Base-by-base conservation (phyloP, 2,797 vertebrate species). In the Sebastiscus tertius region DNA sequence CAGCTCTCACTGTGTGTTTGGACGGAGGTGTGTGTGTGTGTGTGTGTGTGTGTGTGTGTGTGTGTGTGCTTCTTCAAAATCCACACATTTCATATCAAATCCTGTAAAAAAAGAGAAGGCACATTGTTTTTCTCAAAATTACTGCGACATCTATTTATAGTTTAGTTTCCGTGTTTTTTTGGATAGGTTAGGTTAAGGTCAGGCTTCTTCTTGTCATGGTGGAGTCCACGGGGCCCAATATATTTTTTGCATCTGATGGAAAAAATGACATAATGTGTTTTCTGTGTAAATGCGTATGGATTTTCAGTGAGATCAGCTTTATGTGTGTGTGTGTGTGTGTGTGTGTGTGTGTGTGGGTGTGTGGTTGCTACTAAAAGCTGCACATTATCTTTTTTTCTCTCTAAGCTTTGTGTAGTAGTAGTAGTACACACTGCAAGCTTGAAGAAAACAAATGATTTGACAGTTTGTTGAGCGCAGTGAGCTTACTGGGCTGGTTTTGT, bases 401-500 rank as follows among this genome's bases (percentile, higher is more conserved):
- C 36, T 27, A 22, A 16, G 59, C 49, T 75, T 59, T 22, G 65
- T 66, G 34, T 36, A 36, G 39, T 42, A 14, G 66, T 5, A 14
- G 67, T 13, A 29, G 18, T 52, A 16, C 42, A 72, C 20, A 14
- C 20, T 22, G 46, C 24, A 49, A 72, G 68, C 62, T 72, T 72
- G 34, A 60, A 70, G 31, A 24, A 58, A 26, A 39, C 12, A n/a
- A 42, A 14, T 16, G 36, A 16, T 39, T 31, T 69, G n/a, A 13
- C 29, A 49, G 18, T 67, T 72, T 34, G 18, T 73, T 83, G 49
- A 59, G 36, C 34, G 29, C 60, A 46, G 59, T 31, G 10, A 72
- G 46, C 63, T 75, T 22, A 39, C 54, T 56, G 61, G 61, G 54
- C 29, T 55, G 42, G n/a, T 61, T 69, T 79, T 63, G 42, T 64